Conservation (phyloP, 1,140 invertebrate genomes). For the Neocloeon triangulifer region DNA sequence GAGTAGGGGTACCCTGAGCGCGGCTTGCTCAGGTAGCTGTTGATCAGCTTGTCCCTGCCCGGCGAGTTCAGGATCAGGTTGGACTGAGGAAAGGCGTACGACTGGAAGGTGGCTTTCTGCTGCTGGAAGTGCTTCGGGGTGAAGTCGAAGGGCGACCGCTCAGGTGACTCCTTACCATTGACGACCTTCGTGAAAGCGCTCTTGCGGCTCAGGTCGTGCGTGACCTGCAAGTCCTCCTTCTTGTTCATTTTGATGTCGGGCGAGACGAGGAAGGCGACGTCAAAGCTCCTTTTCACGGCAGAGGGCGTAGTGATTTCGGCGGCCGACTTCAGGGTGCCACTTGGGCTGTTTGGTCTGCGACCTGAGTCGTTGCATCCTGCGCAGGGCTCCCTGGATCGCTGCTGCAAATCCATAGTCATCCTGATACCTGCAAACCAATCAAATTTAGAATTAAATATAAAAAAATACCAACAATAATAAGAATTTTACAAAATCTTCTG, state of each 20-base stretch:
- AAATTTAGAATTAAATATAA: neutral
- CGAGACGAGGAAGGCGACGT: constrained; percentile 69
- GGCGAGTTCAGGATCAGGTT: constrained; percentile 1
- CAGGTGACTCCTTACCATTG: constrained; percentile 14
- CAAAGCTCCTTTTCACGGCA: constrained; percentile 45
- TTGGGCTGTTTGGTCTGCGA: too few species aligned
- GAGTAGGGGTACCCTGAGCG: neutral
- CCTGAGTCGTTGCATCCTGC: too few species aligned
- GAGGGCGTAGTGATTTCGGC: constrained; percentile 6
- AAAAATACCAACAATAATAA: too few species aligned
- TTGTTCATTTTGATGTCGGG: constrained; percentile 49
- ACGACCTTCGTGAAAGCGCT: constrained; percentile 18
- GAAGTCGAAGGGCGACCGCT: constrained; percentile 11
- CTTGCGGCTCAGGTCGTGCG: constrained; percentile 11
- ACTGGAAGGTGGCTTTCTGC: constrained; percentile 5
- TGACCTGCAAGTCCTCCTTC: constrained; percentile 16
- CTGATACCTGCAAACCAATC: constrained; percentile 1
- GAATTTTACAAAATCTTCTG: too few species aligned
- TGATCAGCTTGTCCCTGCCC: constrained; percentile 7
- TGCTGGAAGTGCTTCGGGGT: neutral
- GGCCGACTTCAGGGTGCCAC: neutral
- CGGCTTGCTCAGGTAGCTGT: constrained; percentile 12
- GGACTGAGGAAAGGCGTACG: constrained; percentile 5
- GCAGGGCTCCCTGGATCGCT: too few species aligned
- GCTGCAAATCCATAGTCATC: constrained; percentile 7